Base-by-base conservation (phyloP, 2,113 vertebrate species). In the Struthidea cinerea region DNA sequence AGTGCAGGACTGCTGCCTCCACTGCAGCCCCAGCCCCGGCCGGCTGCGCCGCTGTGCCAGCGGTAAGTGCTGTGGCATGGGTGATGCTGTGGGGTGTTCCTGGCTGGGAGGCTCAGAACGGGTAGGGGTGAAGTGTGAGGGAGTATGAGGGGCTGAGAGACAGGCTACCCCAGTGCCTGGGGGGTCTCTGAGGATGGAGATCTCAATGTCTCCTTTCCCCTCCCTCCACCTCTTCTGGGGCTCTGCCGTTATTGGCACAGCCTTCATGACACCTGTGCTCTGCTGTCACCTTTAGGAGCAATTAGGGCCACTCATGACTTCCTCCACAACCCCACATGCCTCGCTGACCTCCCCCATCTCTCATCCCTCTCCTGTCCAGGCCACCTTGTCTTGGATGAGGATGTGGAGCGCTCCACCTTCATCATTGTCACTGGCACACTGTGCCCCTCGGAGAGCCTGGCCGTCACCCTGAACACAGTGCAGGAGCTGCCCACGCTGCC, bases 301-400 rank as follows among this genome's bases (percentile, higher is more conserved):
- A 47, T 68, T 35, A 76, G 24, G 24, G 50, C n/a, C 53, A 24
- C 20, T 79, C 64, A 76, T 6, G 8, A 19, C 26, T 30, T 11
- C 24, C 13, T 44, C 33, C 55, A 30, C 37, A 44, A 2, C 39
- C 24, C 53, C 13, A 1, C 22, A 2, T 4, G 1, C 30, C 63
- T 50, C 2, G 2, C 49, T 70, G 33, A 57, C 11, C 23, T 23
- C 4, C 6, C 9, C 21, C 24, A 16, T 71, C 33, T 26, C 8
- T 84, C 20, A 9, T 70, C 32, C 33, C 6, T 84, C 22, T 94
- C 74, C 59, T 90, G 95, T 89, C 33, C 79, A 99, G 99, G 99
- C 93, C 99, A 99, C 95, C 97, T 99, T 4, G 98, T 99, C 85
- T 97, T 99, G 95, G 99, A 99, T 5, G 98, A 99, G 95, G 99